Percentiles rank a stretch among this genome's conserved stretches.
Conservation (phyloP, 2,797 vertebrate species). For the Eulemur rubriventer region DNA sequence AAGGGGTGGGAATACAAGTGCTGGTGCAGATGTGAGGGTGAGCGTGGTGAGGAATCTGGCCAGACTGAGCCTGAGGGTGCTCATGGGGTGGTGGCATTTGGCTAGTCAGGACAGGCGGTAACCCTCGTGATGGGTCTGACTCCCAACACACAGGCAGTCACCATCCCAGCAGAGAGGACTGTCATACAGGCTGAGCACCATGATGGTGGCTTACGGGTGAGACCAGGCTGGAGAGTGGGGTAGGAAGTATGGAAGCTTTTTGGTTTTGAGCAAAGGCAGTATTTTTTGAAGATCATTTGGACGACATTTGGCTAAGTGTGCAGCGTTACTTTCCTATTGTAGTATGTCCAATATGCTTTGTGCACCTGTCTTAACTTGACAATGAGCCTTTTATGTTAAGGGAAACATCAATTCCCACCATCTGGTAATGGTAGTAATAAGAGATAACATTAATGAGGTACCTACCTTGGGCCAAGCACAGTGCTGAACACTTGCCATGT, state of each 20-base stretch:
- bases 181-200: rapidly evolving
- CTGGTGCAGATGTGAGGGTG: not conserved
- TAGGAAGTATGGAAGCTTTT: not conserved
- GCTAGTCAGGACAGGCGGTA: not conserved
- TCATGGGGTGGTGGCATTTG: not conserved
- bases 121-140: not conserved
- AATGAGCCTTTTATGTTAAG: not conserved
- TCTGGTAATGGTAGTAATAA: not conserved
- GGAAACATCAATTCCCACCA: not conserved
- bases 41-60: not conserved
- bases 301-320: not conserved
- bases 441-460: not conserved
- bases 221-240: not conserved
- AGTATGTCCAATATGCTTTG: not conserved
- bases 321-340: not conserved
- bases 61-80: not conserved
- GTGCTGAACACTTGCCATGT: not conserved
- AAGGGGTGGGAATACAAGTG: too few species aligned
- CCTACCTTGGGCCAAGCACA: not conserved
- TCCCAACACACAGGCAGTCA: not conserved
- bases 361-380: not conserved
- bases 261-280: not conserved
- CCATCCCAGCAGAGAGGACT: not conserved
- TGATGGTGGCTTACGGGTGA: not conserved
- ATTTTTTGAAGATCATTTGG: not conserved